A percentile compares a stretch with the other conserved stretches of the same genome.
Evolutionary conservation across 2,888 invertebrate genomes (phyloP).

Genomic region (Acrobasis repandana): DNA sequence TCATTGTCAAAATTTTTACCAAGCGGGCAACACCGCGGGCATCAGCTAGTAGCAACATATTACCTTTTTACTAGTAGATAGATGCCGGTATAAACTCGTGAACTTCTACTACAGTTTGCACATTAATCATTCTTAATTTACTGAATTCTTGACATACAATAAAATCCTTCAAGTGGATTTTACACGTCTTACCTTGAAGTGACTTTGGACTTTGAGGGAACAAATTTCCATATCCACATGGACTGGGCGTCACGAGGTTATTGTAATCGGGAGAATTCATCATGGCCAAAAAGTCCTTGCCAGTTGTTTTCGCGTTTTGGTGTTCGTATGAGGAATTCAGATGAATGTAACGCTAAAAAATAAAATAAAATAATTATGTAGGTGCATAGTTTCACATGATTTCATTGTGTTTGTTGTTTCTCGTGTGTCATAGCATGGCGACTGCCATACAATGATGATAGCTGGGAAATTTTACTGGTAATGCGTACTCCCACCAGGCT

Average conservation of each 20-base stretch:
- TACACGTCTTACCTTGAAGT: conserved; percentile 51
- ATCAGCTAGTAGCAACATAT: no score
- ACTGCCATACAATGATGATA: no score
- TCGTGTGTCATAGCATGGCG: no score
- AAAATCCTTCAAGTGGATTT: background rate
- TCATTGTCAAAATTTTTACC: no score
- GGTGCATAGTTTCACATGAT: background rate
- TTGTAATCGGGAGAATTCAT: conserved; percentile 90
- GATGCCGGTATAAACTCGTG: no score
- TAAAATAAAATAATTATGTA: no score
- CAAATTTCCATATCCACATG: conserved; percentile 70
- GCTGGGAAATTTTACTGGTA: no score
- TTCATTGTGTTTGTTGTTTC: background rate
- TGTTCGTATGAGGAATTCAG: conserved; percentile 90
- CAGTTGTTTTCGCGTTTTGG: conserved; percentile 84
- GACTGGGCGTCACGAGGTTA: conserved; percentile 83
- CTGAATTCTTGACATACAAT: no score
- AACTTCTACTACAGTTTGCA: no score
- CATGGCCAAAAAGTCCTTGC: conserved; percentile 89
- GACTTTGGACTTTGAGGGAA: conserved; percentile 58
- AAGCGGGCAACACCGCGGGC: no score
- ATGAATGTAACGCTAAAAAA: conserved; percentile 91
- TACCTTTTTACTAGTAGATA: no score
- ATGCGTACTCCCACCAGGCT: no score
- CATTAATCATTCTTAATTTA: background rate